phyloP scores from a whole-genome alignment of 2,113 vertebrate genomes.

The Hystrix brachyura region DNA sequence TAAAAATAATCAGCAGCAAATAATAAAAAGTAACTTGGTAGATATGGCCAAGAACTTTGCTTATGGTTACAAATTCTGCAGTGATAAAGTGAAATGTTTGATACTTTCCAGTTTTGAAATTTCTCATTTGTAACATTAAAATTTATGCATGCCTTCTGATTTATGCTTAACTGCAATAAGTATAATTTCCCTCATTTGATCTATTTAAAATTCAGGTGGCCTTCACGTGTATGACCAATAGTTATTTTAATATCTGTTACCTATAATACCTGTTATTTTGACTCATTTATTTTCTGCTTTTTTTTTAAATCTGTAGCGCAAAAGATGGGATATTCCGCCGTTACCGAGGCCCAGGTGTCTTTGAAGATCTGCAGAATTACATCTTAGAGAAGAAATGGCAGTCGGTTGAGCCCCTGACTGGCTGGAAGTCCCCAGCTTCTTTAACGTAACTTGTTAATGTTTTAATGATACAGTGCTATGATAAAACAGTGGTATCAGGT shows the following conservation, averaged over 20 bases:
- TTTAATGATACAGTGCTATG: not conserved
- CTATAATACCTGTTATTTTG: not conserved
- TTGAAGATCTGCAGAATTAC: conserved; percentile 92
- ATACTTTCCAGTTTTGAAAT: not conserved
- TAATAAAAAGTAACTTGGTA: conserved; percentile 56
- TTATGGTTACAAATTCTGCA: not conserved
- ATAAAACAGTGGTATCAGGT: not conserved
- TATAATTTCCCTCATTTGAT: conserved; percentile 35
- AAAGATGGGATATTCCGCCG: conserved; percentile 92
- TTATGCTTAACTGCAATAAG: not conserved
- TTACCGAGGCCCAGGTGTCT: conserved; percentile 91
- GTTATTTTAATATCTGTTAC: conserved; percentile 26
- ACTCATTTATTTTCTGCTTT: not conserved
- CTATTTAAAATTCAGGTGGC: conserved; percentile 28
- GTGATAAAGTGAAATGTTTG: conserved; percentile 18
- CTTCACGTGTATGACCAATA: conserved; percentile 26
- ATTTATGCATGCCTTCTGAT: not conserved
- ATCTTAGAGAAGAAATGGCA: conserved; percentile 92
- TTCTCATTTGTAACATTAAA: conserved; percentile 54
- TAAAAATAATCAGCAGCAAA: conserved; percentile 49
- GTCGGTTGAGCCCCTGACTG: conserved; percentile 91
- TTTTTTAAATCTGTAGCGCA: conserved; percentile 86
- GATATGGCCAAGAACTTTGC: not conserved
- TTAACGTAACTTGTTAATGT: conserved; percentile 88
- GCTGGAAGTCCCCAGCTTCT: conserved; percentile 94